Conservation (phyloP, 2,797 vertebrate species). For the Natrix natrix region DNA sequence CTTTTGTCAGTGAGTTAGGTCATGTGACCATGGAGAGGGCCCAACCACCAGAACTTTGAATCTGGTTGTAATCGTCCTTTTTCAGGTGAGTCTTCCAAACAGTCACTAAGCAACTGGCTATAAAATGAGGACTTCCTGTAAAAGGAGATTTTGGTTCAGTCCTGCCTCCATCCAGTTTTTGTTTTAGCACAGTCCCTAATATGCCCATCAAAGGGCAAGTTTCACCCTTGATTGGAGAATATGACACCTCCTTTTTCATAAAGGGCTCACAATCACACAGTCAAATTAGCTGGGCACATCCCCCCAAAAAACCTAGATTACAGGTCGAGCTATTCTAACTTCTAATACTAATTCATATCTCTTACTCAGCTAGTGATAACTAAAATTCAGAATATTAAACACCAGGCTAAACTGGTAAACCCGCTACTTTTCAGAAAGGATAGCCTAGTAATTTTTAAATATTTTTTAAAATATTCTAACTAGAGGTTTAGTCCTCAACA, state of each 20-base stretch:
- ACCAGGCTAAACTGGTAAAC: background rate
- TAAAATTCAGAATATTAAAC: background rate
- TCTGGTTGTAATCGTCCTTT: too few relatives aligned
- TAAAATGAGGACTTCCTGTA: too few relatives aligned
- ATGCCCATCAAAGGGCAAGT: background rate
- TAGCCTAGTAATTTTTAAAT: background rate
- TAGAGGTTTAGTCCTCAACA: background rate
- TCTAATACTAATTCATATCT: background rate
- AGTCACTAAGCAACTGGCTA: too few relatives aligned
- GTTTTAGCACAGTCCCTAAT: background rate
- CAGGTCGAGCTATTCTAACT: background rate
- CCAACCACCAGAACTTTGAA: too few relatives aligned
- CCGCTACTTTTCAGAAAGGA: background rate
- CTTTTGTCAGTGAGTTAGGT: too few relatives aligned
- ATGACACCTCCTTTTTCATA: background rate
- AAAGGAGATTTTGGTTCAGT: background rate
- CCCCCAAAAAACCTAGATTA: background rate
- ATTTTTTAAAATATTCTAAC: background rate
- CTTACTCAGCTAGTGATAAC: background rate
- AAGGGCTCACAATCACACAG: background rate
- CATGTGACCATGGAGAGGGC: too few relatives aligned
- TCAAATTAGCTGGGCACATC: background rate
- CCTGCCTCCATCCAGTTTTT: background rate
- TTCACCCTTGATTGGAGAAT: background rate
- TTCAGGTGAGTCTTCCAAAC: too few relatives aligned